Percentiles rank a stretch among this genome's conserved stretches.
Evolutionary conservation across 2,113 vertebrate species (phyloP).

Genomic region (Lutjanus erythropterus): DNA sequence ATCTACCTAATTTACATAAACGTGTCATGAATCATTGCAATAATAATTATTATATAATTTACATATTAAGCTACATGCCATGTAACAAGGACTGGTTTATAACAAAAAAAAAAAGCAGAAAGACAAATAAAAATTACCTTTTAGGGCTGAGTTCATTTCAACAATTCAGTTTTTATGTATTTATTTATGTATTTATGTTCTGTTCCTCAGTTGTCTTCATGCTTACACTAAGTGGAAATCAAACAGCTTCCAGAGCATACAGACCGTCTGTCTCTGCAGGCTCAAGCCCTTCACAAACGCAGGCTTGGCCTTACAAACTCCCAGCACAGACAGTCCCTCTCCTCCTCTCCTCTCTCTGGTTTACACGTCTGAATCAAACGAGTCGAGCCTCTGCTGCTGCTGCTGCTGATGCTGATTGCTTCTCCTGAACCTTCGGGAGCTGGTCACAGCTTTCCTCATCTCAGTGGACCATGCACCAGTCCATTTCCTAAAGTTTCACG

Average conservation of each 20-base stretch:
- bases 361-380: constrained; percentile 58
- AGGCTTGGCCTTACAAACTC: constrained; percentile 47
- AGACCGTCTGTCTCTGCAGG: constrained; percentile 57
- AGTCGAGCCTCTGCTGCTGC: constrained; percentile 38
- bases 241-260: constrained; percentile 51
- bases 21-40: no score
- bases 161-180: background rate
- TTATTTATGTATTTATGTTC: background rate
- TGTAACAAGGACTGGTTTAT: no score
- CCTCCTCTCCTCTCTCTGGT: constrained; percentile 53
- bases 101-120: no score
- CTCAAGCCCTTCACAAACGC: constrained; percentile 52
- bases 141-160: background rate
- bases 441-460: constrained; percentile 64
- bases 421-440: constrained; percentile 62
- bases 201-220: constrained; percentile 4
- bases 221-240: constrained; percentile 17
- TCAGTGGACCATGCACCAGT: constrained; percentile 65
- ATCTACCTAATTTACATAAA: background rate
- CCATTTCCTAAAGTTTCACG: constrained; percentile 70
- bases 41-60: no score
- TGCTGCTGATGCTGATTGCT: constrained; percentile 55
- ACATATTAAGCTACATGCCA: no score
- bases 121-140: no score
- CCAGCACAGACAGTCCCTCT: constrained; percentile 47